A percentile compares a stretch with the other conserved stretches of the same genome.
phyloP scores from a whole-genome alignment of 2,113 vertebrate species.

The Campylomormyrus tamandua region DNA sequence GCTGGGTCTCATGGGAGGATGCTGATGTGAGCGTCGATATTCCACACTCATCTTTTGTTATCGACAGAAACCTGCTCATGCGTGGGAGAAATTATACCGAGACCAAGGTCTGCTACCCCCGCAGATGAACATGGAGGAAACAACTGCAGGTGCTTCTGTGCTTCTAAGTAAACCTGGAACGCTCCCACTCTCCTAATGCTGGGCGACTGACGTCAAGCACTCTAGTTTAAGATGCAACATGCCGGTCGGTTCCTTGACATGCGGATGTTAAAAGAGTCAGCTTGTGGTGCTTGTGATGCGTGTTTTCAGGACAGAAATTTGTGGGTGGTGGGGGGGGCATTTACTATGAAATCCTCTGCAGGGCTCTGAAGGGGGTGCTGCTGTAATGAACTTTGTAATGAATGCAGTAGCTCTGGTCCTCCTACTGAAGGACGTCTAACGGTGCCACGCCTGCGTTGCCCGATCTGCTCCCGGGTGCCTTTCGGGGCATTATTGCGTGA shows the following conservation, averaged over 20 bases:
- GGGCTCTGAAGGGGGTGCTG: not conserved
- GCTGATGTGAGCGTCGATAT: not conserved
- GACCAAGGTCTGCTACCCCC: not conserved
- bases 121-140: not conserved
- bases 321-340: not conserved
- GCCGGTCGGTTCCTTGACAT: not conserved
- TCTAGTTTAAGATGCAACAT: not conserved
- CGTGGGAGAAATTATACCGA: not conserved
- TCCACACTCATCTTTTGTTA: not conserved
- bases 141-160: not conserved
- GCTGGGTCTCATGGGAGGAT: not conserved
- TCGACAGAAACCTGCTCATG: not conserved
- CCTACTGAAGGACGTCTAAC: not conserved
- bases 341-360: not conserved
- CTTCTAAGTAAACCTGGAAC: not conserved
- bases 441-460: not conserved
- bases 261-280: not conserved
- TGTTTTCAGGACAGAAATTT: not conserved
- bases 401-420: not conserved
- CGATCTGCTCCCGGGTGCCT: not conserved
- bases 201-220: not conserved
- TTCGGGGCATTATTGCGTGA: no score
- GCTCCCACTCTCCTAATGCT: not conserved
- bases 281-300: not conserved
- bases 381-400: not conserved